Evolutionary conservation across 2,113 vertebrate genomes (phyloP), one percentile per base, ranked within the genome.

Genomic region (Solenodon paradoxus): DNA sequence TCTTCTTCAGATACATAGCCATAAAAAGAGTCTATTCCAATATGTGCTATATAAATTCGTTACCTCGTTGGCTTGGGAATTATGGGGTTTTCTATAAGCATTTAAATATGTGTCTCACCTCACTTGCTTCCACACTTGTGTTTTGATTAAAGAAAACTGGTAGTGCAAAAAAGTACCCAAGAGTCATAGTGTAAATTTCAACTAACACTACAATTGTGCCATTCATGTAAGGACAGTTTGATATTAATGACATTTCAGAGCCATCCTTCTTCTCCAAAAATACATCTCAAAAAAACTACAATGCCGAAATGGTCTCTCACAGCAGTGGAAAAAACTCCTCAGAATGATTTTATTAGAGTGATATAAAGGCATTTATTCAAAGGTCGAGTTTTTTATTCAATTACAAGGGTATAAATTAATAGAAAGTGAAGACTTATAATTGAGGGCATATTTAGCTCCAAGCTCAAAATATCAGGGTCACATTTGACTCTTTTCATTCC

Each of bases 21-120:
- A 84, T 51, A 68, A 28, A 92, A 66, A 94, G 35, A 81, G 20
- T 7, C 57, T 80, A 87, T 93, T 90, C 9, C 12, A 75, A 86
- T 78, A 53, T 80, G 88, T 35, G 66, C 68, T 96, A 63, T 64
- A 87, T 85, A 90, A 92, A 88, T 81, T 96, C 45, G 82, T 64
- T 88, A 92, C 80, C n/a, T 59, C 74, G 66, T 47, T 89, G 89
- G 55, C 88, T 95, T 82, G 93, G 53, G 88, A 95, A 95, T 0
- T 16, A 71, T 55, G 7, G 11, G 38, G 79, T 97, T 91, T 91
- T 71, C 59, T 66, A 11, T 92, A 96, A 96, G 51, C 19, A 7
- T 93, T 93, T 91, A 95, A 84, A 75, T 91, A 88, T 93, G 55
- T 92, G 72, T 88, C 79, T 97, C 64, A 89, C 82, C 79, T 59